phyloP scores from a whole-genome alignment of 1,140 invertebrate genomes.

The Macrosteles quadrilineatus region DNA sequence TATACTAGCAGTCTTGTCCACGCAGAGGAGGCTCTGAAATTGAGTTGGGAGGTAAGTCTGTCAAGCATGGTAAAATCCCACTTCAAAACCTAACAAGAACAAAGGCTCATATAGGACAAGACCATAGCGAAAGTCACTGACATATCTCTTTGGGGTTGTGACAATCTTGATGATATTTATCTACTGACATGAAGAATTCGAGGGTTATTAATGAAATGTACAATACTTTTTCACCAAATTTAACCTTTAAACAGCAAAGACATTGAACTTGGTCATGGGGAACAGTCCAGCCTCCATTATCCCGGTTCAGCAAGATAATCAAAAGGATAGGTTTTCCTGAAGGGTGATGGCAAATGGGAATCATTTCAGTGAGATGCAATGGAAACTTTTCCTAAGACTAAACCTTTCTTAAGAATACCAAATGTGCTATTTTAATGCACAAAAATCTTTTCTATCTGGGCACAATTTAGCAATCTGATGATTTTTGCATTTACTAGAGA shows the following conservation, averaged over 20 bases:
- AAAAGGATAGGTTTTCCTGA: neutral
- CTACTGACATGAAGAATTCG: too few species aligned
- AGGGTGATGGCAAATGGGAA: neutral
- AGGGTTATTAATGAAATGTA: neutral
- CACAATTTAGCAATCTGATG: too few species aligned
- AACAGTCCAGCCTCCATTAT: neutral
- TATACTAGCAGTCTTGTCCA: neutral
- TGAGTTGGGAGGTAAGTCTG: neutral
- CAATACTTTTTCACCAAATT: neutral
- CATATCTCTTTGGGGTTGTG: too few species aligned
- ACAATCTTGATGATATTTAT: too few species aligned
- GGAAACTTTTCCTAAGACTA: neutral
- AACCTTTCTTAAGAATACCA: neutral
- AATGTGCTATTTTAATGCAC: too few species aligned
- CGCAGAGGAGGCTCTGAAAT: neutral
- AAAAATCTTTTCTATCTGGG: too few species aligned
- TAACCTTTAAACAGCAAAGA: neutral
- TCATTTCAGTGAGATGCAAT: neutral
- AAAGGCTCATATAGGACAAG: too few species aligned
- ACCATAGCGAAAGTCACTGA: too few species aligned
- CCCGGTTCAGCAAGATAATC: neutral
- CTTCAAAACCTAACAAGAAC: too few species aligned
- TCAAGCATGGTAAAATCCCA: neutral
- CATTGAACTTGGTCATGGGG: neutral
- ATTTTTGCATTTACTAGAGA: too few species aligned